Percentiles rank a stretch among this genome's conserved stretches.
Conservation (phyloP, 2,113 vertebrate genomes). For the Casuarius casuarius region DNA sequence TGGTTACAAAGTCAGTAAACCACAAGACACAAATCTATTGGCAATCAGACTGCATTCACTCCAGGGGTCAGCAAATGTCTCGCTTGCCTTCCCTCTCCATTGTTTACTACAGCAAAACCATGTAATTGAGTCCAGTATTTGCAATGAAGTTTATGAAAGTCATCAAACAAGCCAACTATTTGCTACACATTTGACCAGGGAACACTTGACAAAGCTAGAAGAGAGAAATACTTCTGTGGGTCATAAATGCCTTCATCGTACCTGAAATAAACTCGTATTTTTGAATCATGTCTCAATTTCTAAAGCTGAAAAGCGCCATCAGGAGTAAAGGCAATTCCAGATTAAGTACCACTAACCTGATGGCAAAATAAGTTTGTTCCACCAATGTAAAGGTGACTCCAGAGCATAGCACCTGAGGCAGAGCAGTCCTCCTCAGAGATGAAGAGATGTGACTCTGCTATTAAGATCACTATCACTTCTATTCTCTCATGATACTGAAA, state of each 20-base stretch:
- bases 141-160: neutral
- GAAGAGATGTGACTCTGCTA: neutral
- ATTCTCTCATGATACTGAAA: fast-evolving
- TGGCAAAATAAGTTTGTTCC: neutral
- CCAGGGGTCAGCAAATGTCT: neutral
- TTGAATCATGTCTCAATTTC: neutral
- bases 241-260: neutral
- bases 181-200: neutral
- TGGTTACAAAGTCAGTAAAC: neutral
- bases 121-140: fast-evolving
- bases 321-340: neutral
- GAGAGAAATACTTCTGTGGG: neutral
- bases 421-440: neutral
- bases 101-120: neutral
- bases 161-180: neutral
- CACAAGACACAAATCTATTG: neutral
- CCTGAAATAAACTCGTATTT: neutral
- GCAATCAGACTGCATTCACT: neutral
- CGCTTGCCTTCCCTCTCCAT: neutral
- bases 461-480: neutral
- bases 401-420: neutral
- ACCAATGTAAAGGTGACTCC: neutral
- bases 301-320: neutral
- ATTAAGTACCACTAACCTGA: neutral
- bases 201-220: neutral